Base-by-base conservation (phyloP, 2,113 vertebrate genomes). In the Kryptolebias marmoratus region DNA sequence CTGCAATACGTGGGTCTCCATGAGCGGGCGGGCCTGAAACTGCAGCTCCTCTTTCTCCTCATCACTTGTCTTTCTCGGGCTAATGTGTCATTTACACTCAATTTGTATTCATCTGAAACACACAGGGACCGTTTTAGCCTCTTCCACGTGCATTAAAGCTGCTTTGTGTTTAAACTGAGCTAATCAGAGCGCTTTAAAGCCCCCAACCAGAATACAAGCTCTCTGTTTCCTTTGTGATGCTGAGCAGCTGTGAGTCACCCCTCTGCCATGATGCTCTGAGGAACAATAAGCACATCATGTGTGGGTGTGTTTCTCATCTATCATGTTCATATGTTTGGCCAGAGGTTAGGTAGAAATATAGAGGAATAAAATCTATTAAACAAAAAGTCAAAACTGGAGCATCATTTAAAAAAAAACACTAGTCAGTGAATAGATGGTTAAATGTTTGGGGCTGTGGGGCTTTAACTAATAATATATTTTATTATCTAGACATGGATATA, bases 81-180 rank as follows among this genome's bases (percentile, higher is more conserved):
- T 15, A 9, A 22, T 55, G 49, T 59, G 14, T 18, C 49, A 18
- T 45, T 22, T 48, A 8, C 64, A 18, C 14, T 22, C 44, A 52
- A 15, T 6, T 67, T 0, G 42, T 42, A 7, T 18, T 15, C 3
- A 39, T 39, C 16, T 36, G 18, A 39, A 53, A 27, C 8, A 11
- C 5, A 1, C 50, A 42, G 30, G 45, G 39, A 42, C 36, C 2
- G 57, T 64, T 74, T 64, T 49, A 61, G 48, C 59, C 53, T 4
- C n/a, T 57, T 50, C 22, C 22, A 22, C 22, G 22, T 22, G 22
- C 22, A 22, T 22, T 22, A 54, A 55, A 30, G 79, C 73, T 71
- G 48, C 64, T 62, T 90, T 86, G 74, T 88, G 86, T 84, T 76
- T 80, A 28, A 30, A 27, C 3, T 36, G 48, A 54, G 67, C 67